These are phyloP conservation scores for Babylonia areolata DNA, from an alignment of 1,140 invertebrate species.

Conservation along the genomic window DNA sequence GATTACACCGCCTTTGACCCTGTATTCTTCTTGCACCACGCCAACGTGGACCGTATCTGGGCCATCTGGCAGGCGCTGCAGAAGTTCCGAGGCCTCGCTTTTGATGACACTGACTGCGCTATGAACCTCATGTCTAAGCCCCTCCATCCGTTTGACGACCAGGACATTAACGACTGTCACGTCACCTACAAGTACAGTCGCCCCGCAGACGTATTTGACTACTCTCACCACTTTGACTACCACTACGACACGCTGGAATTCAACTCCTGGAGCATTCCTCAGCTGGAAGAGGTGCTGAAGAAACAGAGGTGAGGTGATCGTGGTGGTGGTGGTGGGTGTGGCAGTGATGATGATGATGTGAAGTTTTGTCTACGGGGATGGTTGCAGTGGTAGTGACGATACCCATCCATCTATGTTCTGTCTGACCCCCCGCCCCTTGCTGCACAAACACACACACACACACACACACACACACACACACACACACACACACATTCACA, in stretches of 20 bases:
- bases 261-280: constrained; percentile 45
- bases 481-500: too few species aligned
- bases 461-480: too few species aligned
- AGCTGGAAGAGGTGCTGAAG: constrained; percentile 43
- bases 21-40: constrained; percentile 48
- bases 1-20: constrained; percentile 51
- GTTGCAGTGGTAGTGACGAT: too few species aligned
- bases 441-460: too few species aligned
- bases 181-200: constrained; percentile 38
- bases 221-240: constrained; percentile 51
- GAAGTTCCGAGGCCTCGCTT: constrained; percentile 40
- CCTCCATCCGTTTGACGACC: constrained; percentile 46
- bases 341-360: too few species aligned
- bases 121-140: constrained; percentile 45
- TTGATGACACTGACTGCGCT: constrained; percentile 48
- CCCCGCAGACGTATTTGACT: constrained; percentile 50
- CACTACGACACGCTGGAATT: constrained; percentile 51
- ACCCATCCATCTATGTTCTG: constrained; percentile 22
- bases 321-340: too few species aligned
- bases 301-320: constrained; percentile 1
- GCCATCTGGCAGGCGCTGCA: constrained; percentile 57
- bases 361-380: too few species aligned
- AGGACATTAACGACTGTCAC: constrained; percentile 30
- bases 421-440: constrained; percentile 10
- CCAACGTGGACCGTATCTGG: constrained; percentile 50